Evolutionary conservation across 2,113 vertebrate species (phyloP).

Genomic region (Spea multiplicata): DNA sequence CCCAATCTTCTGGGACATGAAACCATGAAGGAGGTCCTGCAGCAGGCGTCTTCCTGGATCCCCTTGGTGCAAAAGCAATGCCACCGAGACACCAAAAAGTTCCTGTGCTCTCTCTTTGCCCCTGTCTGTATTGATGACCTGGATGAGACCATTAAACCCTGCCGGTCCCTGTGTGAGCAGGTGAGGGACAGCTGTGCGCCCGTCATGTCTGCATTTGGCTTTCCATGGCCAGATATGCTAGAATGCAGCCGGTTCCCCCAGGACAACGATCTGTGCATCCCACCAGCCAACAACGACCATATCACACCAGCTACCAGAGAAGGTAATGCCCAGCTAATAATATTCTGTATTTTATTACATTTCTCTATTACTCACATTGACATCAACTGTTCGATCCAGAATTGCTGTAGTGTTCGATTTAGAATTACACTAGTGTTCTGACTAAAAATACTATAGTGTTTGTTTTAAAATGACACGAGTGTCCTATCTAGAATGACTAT

Average conservation of each 20-base stretch:
- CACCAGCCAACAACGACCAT: conserved; percentile 78
- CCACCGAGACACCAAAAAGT: conserved; percentile 94
- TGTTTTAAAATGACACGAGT: too few relatives aligned
- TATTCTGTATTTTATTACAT: too few relatives aligned
- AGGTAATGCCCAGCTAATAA: conserved; percentile 64
- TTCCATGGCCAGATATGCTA: conserved; percentile 96
- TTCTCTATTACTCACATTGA: too few relatives aligned
- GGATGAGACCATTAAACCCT: conserved; percentile 93
- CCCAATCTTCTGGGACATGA: conserved; percentile 97
- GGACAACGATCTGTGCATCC: conserved; percentile 95
- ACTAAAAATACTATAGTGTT: too few relatives aligned
- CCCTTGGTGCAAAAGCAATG: conserved; percentile 95
- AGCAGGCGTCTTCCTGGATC: conserved; percentile 95
- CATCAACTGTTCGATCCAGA: too few relatives aligned
- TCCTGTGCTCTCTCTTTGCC: conserved; percentile 95
- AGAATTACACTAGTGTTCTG: too few relatives aligned
- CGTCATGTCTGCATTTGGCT: conserved; percentile 95
- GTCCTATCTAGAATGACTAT: too few relatives aligned
- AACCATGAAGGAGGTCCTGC: conserved; percentile 91
- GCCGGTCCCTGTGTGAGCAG: conserved; percentile 89
- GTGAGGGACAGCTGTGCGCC: conserved; percentile 90
- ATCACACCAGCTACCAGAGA: conserved; percentile 77
- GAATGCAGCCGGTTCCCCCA: conserved; percentile 87
- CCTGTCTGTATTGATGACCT: conserved; percentile 92
- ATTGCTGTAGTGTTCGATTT: too few relatives aligned